Conservation (phyloP, 2,113 vertebrate genomes). For the Galemys pyrenaicus region DNA sequence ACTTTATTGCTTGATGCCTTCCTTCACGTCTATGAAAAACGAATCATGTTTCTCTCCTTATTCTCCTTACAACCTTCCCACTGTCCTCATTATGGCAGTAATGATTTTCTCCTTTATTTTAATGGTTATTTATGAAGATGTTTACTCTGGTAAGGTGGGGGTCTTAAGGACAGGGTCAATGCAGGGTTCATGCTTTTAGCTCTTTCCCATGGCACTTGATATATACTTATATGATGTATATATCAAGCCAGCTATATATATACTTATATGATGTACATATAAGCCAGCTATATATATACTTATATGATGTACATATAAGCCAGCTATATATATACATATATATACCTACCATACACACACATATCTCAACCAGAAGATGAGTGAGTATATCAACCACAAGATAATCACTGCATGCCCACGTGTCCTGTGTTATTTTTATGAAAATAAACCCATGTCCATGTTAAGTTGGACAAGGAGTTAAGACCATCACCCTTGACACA, state of each 20-base stretch:
- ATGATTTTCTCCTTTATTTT: neutral
- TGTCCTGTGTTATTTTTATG: neutral
- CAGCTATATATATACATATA: too few species aligned
- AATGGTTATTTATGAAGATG: neutral
- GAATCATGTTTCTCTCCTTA: neutral
- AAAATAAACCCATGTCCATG: too few species aligned
- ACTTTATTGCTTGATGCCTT: rapidly evolving
- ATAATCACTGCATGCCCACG: neutral
- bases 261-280: too few species aligned
- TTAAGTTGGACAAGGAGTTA: neutral
- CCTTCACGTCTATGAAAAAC: neutral
- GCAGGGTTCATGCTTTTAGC: neutral
- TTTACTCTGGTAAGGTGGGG: neutral
- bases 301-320: too few species aligned
- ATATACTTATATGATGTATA: neutral
- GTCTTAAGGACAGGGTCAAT: neutral
- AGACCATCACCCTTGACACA: neutral
- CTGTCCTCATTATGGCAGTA: neutral
- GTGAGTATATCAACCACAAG: neutral
- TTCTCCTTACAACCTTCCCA: neutral
- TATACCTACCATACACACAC: too few species aligned
- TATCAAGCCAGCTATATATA: too few species aligned
- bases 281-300: too few species aligned
- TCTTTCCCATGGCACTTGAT: neutral
- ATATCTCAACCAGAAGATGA: neutral